Evolutionary conservation across 1,140 invertebrate species (phyloP), one percentile per base, ranked within the genome.

Genomic region (Euschistus heros): DNA sequence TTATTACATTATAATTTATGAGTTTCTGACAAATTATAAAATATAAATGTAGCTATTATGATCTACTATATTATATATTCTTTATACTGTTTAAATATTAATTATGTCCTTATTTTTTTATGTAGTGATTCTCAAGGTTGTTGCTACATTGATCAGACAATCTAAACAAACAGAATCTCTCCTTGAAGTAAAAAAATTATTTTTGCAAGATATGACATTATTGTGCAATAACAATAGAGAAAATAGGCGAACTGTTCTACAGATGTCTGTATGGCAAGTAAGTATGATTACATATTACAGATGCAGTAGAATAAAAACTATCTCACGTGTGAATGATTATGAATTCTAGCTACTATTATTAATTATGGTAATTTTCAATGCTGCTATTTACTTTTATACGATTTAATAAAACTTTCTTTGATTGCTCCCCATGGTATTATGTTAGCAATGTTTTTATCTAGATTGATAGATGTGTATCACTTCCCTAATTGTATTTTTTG

Each of bases 181-280:
- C 44, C 77, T 97, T 64, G 91, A 96, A 75, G 92, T 97, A 54
- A 98, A 98, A 73, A 96, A 94, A 74, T 78, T 95, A 10, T 99
- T 99, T 76, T 82, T 99, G 3, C 94, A 92, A 17, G 96, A 99
- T 76, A 94, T 99, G 86, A 98, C 94, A 5, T 79, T 96, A 62
- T 78, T 99, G 18, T 98, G 96, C 75, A 97, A 95, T 73, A 96
- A 96, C 74, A 98, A 96, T 75, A 81, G 94, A 20, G 96, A 99
- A 75, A 99, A 99, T 77, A 78, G 97, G 60, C 79, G 95, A 68
- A 98, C 93, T 0, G 92, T 99, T 2, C 80, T 99, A 15, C 97
- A 99, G 79, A 99, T 99, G 97, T 98, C 95, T 7, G 97, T 99
- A 0, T 99, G 97, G 97, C 97, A 99, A 77, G 84, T 88, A 71